Conservation (phyloP, 2,888 invertebrate genomes). For the Caenorhabditis sp. region DNA sequence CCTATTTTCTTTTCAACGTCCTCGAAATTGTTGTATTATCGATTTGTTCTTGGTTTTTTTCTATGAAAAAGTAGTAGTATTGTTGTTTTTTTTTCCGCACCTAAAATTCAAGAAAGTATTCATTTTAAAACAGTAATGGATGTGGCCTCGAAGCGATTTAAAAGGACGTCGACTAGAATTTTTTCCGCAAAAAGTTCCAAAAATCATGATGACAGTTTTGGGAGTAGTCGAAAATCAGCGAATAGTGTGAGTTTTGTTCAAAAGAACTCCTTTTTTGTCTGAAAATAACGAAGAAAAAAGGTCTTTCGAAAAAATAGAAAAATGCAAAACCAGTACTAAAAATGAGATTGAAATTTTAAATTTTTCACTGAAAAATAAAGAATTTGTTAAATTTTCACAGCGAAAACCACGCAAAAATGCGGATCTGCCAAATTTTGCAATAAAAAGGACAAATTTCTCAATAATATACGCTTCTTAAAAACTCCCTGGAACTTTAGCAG, state of each 20-base stretch:
- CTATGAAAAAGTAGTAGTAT: background rate
- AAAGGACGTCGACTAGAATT: background rate
- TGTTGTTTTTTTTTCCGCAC: conserved; percentile 9
- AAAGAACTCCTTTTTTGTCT: background rate
- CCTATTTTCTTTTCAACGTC: background rate
- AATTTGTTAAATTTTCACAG: too few species aligned
- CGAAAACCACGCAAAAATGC: too few species aligned
- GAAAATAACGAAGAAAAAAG: background rate
- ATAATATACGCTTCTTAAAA: too few species aligned
- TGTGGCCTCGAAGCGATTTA: background rate
- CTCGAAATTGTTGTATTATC: background rate
- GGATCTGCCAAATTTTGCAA: too few species aligned
- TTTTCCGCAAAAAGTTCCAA: background rate
- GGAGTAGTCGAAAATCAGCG: too few species aligned
- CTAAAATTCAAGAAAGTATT: background rate
- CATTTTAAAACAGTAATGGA: background rate
- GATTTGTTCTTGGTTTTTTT: conserved; percentile 5
- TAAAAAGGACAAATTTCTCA: too few species aligned
- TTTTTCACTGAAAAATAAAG: too few species aligned
- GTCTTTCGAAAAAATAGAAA: background rate
- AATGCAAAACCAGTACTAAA: background rate
- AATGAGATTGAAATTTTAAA: too few species aligned
- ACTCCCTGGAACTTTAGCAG: too few species aligned
- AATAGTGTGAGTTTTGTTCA: background rate
- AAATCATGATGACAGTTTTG: background rate